Evolutionary conservation across 2,888 invertebrate species (phyloP).

Genomic region (Noctuana brunneofusca): DNA sequence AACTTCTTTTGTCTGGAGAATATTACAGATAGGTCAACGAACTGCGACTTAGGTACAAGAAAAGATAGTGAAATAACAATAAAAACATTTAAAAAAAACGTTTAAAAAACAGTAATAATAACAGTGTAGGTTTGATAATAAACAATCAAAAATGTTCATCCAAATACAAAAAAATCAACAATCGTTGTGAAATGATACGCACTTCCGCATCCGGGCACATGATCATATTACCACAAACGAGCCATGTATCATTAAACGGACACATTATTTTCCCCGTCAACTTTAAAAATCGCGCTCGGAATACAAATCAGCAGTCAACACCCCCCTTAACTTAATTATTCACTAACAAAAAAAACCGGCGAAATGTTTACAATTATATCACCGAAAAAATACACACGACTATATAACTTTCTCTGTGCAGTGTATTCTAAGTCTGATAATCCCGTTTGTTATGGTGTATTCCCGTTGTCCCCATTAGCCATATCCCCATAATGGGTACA

Average conservation of each 20-base stretch:
- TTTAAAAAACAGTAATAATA: too few relatives aligned
- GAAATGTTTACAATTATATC: background rate
- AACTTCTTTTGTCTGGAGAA: too few relatives aligned
- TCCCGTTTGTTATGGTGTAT: too few relatives aligned
- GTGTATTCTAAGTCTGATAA: too few relatives aligned
- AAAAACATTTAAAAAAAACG: too few relatives aligned
- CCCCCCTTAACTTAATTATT: conserved; percentile 27
- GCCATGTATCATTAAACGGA: conserved; percentile 19
- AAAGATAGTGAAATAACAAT: too few relatives aligned
- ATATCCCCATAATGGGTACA: too few relatives aligned
- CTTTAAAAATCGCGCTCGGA: conserved; percentile 30
- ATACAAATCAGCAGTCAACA: conserved; percentile 22
- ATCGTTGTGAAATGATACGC: background rate
- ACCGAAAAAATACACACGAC: too few relatives aligned
- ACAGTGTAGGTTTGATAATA: background rate
- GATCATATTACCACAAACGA: conserved; percentile 1
- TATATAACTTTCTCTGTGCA: too few relatives aligned
- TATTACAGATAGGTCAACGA: too few relatives aligned
- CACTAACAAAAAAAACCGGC: conserved; percentile 15
- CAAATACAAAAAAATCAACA: background rate
- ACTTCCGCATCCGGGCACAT: conserved; percentile 19
- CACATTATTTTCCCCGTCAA: conserved; percentile 24
- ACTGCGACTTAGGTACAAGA: too few relatives aligned
- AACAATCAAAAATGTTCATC: background rate
- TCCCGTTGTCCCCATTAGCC: too few relatives aligned